phyloP scores from a whole-genome alignment of 2,113 vertebrate genomes.

The Forbesichthys agassizii region DNA sequence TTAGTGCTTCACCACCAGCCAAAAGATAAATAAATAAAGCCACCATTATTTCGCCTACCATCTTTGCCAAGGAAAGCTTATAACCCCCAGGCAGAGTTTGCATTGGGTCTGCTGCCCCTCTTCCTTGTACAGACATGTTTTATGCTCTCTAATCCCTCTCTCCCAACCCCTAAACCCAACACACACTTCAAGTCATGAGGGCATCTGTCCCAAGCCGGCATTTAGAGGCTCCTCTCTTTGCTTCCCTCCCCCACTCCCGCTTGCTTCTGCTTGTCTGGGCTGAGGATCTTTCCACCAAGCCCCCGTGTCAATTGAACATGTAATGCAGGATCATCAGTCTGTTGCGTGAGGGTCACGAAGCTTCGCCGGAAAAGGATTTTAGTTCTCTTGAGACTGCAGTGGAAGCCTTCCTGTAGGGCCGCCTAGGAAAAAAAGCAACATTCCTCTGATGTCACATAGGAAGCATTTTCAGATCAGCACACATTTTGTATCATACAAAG shows the following conservation, averaged over 20 bases:
- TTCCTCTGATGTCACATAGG: constrained; percentile 57
- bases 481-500: constrained; percentile 9
- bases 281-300: constrained; percentile 52
- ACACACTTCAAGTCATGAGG: constrained; percentile 58
- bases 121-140: constrained; percentile 65
- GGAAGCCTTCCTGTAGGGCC: constrained; percentile 42
- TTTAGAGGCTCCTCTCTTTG: constrained; percentile 43
- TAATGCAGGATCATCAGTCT: constrained; percentile 67
- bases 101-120: constrained; percentile 64
- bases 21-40: constrained; percentile 42
- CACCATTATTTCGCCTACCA: constrained; percentile 70
- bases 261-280: not conserved
- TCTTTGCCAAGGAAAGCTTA: constrained; percentile 67
- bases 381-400: constrained; percentile 47
- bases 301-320: constrained; percentile 53
- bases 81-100: constrained; percentile 63
- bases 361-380: constrained; percentile 61
- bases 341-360: constrained; percentile 51
- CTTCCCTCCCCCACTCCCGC: constrained; percentile 1
- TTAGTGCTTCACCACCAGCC: constrained; percentile 60
- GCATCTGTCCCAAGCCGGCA: constrained; percentile 54
- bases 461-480: constrained; percentile 42
- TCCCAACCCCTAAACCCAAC: constrained; percentile 54
- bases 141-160: constrained; percentile 65
- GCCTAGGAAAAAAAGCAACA: constrained; percentile 13